Conservation (phyloP, 1,140 invertebrate genomes). For the Drosophila chauvacae region DNA sequence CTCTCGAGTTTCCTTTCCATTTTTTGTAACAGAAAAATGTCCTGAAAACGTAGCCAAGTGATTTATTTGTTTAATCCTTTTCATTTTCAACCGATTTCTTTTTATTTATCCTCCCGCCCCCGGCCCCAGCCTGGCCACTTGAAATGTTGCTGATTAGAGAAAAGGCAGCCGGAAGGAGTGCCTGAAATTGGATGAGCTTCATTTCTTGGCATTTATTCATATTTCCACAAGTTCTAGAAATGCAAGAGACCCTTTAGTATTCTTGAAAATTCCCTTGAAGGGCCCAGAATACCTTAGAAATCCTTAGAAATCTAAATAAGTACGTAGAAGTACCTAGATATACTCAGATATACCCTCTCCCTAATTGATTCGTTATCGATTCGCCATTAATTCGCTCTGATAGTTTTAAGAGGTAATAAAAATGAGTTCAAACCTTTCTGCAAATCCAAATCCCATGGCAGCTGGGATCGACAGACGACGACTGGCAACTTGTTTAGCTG, state of each 20-base stretch:
- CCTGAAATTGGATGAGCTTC: constrained; percentile 7
- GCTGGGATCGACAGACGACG: constrained; percentile 40
- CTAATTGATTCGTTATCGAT: constrained; percentile 69
- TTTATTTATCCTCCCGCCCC: constrained; percentile 36
- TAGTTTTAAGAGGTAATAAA: background rate
- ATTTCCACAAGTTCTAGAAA: background rate
- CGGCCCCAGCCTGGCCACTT: constrained; percentile 35
- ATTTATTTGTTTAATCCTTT: constrained; percentile 84
- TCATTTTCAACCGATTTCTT: constrained; percentile 68
- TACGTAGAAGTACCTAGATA: no score
- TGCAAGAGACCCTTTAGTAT: background rate
- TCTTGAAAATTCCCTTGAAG: no score
- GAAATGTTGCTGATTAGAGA: constrained; percentile 76
- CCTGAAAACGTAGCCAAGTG: constrained; percentile 69
- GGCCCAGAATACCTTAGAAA: no score
- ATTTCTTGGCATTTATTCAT: constrained; percentile 23
- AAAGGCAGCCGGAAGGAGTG: constrained; percentile 8
- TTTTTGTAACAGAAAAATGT: constrained; percentile 40
- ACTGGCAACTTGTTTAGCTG: constrained; percentile 77
- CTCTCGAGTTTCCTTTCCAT: constrained; percentile 11
- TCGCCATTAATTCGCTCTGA: background rate
- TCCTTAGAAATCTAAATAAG: no score
- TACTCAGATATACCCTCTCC: background rate
- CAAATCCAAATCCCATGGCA: background rate
- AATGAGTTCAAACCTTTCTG: background rate